Base-by-base conservation (phyloP, 2,888 invertebrate genomes). In the Eurytoma adleriae region DNA sequence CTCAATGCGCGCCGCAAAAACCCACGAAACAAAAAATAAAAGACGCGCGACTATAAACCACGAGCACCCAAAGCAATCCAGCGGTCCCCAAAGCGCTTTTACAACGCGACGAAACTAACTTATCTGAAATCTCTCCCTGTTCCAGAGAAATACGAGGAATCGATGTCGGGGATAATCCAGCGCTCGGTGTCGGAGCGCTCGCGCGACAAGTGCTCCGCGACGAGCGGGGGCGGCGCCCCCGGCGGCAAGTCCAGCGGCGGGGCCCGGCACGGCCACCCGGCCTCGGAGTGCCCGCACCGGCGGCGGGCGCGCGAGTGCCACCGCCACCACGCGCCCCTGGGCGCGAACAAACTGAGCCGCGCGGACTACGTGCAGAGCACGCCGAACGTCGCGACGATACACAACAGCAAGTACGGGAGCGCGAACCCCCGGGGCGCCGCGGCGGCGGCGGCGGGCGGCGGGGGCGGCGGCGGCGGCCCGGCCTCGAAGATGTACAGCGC, bases 401-500 rank as follows among this genome's bases (percentile, higher is more conserved):
- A 90, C 85, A 90, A 93, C 69, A 91, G 92, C 62, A 93, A 93
- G 84, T 93, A 92, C 79, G 91, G 91, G 0, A 91, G 91, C n/a
- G 92, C 88, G 48, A 90, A 92, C 61, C 91, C 90, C 13, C 92
- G 93, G 13, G 87, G 85, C 85, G 18, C 86, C 85, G 40, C 78
- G 74, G 74, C 73, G 24, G 83, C 74, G 78, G 84, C 59, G 84
- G 86, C 83, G 80, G 84, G 24, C 80, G 77, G 59, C 72, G 84
- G 57, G 81, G 86, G 88, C 82, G 86, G 87, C 71, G 89, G 90
- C 48, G 86, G 89, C 61, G 87, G 88, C 77, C 88, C 88, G 75
- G 89, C 88, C 76, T 89, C 90, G 16, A 79, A 93, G 86, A 94
- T 95, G 92, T 96, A 94, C 90, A 95, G 95, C 69, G 96, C 96